A percentile compares a stretch with the other conserved stretches of the same genome.
phyloP scores from a whole-genome alignment of 2,888 invertebrate genomes.

The Unio delphinus region DNA sequence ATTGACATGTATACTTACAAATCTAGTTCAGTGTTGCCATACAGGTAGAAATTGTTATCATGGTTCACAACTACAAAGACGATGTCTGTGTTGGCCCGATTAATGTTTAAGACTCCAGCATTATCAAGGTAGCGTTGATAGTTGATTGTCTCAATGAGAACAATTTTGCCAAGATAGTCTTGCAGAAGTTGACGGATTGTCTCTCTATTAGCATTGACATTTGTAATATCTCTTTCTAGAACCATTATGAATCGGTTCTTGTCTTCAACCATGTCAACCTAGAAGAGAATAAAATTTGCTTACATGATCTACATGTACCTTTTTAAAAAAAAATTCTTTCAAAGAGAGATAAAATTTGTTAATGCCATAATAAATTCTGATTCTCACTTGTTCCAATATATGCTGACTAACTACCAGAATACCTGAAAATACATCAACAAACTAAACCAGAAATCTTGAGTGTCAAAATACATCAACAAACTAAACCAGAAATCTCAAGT shows the following conservation, averaged over 20 bases:
- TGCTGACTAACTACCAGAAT: too few relatives aligned
- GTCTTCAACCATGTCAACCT: slow-evolving; percentile 85
- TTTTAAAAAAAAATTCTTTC: neutral
- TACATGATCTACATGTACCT: neutral
- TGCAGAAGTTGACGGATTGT: slow-evolving; percentile 37
- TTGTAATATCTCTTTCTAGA: slow-evolving; percentile 83
- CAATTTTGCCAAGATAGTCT: slow-evolving; percentile 34
- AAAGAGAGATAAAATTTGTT: too few relatives aligned
- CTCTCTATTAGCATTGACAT: slow-evolving; percentile 31
- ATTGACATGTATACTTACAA: slow-evolving; percentile 19
- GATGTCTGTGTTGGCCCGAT: slow-evolving; percentile 38
- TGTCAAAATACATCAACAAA: too few relatives aligned
- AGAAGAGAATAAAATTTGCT: slow-evolving; percentile 33
- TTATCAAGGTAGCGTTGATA: slow-evolving; percentile 23
- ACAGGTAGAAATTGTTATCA: slow-evolving; percentile 26
- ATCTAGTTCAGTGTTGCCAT: slow-evolving; percentile 24
- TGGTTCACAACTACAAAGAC: slow-evolving; percentile 45
- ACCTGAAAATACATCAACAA: too few relatives aligned
- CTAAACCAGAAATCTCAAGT: too few relatives aligned
- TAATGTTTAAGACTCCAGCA: slow-evolving; percentile 26
- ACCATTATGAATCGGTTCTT: slow-evolving; percentile 85
- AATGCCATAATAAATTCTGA: too few relatives aligned
- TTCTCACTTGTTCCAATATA: too few relatives aligned
- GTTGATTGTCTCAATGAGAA: slow-evolving; percentile 43
- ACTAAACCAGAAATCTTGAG: too few relatives aligned